phyloP scores from a whole-genome alignment of 2,797 vertebrate genomes.

The Pterois miles region DNA sequence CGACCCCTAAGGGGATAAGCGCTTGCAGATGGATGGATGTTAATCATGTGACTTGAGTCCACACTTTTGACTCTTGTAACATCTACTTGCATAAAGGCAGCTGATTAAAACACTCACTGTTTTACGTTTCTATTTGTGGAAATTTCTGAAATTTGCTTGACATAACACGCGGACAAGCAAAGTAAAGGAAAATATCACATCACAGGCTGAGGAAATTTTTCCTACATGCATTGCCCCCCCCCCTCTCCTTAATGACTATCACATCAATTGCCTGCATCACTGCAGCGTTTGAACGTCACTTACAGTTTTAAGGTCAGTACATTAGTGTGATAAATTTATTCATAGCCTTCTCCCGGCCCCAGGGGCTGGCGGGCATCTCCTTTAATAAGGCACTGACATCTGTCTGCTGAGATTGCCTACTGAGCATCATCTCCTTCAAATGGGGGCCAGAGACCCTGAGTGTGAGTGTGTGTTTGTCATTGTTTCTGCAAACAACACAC shows the following conservation, averaged over 20 bases:
- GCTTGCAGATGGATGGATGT: no score
- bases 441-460: slow-evolving; percentile 54
- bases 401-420: slow-evolving; percentile 71
- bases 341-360: slow-evolving; percentile 67
- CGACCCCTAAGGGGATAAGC: no score
- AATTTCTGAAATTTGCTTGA: no score
- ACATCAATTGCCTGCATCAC: slow-evolving; percentile 60
- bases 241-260: slow-evolving; percentile 46
- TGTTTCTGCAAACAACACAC: slow-evolving; percentile 19
- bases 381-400: slow-evolving; percentile 79
- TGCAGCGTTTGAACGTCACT: slow-evolving; percentile 65
- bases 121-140: no score
- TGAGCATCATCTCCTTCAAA: slow-evolving; percentile 64
- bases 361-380: slow-evolving; percentile 49
- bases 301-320: slow-evolving; percentile 77
- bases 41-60: no score
- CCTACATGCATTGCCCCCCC: background rate
- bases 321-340: slow-evolving; percentile 82
- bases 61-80: no score
- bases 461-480: slow-evolving; percentile 13
- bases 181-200: background rate
- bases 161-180: no score
- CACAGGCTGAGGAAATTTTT: background rate
- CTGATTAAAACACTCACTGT: no score
- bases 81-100: no score